Base-by-base conservation (phyloP, 2,113 vertebrate genomes). In the Fulmarus glacialis region DNA sequence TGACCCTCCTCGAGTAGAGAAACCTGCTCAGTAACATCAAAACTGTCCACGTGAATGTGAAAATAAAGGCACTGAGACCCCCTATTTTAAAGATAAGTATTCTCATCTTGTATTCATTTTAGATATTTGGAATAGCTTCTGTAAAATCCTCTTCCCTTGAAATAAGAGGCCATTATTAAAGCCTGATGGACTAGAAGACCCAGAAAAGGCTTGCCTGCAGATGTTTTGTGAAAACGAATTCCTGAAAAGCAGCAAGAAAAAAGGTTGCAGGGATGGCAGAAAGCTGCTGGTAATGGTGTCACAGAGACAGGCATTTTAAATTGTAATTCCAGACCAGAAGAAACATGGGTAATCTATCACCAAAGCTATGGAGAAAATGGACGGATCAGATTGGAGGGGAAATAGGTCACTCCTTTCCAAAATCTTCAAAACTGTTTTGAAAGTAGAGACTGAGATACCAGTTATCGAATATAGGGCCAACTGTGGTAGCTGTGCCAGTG, bases 231-330 rank as follows among this genome's bases (percentile, higher is more conserved):
- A 81, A 89, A 96, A 92, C 0, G 0, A 95, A 95, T 92, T 95
- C 89, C 89, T 95, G 71, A 91, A 89, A 93, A 95, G 77, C 83
- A 94, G 53, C 53, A 90, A 48, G 75, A 80, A 89, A 86, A 95
- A 62, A 77, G 40, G 82, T 11, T 73, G 53, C 19, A 77, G 53
- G 11, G 24, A 92, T 78, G 93, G 86, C 91, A 95, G 45, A 68
- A 93, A 83, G 90, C 62, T 97, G 36, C 82, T 93, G 40, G 71
- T 66, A 43, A 77, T 23, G 24, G 21, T 66, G 74, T 80, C 82
- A 88, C 43, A 73, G 8, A 58, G 45, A 72, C 58, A 86, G 29
- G 45, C 12, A 13, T 50, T 73, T 80, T 11, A 77, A 89, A 90
- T 2, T 70, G 18, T 32, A 42, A 58, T 48, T 92, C 80, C 80